These are phyloP conservation scores for Toxotes jaculatrix DNA, from an alignment of 2,113 vertebrate species.

Conservation along the genomic window DNA sequence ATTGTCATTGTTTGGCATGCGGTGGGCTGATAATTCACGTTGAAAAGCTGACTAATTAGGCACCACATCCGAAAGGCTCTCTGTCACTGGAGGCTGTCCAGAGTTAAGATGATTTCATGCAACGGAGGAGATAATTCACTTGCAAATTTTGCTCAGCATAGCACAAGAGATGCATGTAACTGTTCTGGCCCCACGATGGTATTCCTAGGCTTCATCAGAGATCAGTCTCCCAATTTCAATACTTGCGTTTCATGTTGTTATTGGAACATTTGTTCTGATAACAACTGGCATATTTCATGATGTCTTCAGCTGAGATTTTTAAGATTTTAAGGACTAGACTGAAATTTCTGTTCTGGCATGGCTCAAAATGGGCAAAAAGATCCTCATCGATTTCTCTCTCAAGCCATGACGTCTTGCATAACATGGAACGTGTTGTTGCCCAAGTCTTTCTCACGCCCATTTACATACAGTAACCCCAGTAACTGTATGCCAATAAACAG, in stretches of 20 bases:
- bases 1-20: conserved; percentile 70
- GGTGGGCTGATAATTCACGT: conserved; percentile 67
- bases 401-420: not conserved
- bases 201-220: not conserved
- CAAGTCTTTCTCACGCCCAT: conserved; percentile 22
- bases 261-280: not conserved
- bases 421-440: not conserved
- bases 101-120: conserved; percentile 63
- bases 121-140: conserved; percentile 66
- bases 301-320: not conserved
- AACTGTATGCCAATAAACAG: conserved; percentile 51
- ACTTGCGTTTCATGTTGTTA: not conserved
- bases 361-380: not conserved
- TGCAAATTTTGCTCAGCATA: conserved; percentile 48
- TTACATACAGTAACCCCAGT: conserved; percentile 34
- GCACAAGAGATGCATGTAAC: conserved; percentile 40
- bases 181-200: not conserved
- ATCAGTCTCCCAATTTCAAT: not conserved
- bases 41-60: conserved; percentile 74
- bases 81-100: conserved; percentile 70
- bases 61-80: conserved; percentile 65
- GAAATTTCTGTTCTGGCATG: too few relatives aligned
- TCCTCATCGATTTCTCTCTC: not conserved
- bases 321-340: not conserved
- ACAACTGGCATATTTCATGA: too few relatives aligned